phyloP scores from a whole-genome alignment of 53 echinoderm and acorn worm species.

The Antedon mediterranea region DNA sequence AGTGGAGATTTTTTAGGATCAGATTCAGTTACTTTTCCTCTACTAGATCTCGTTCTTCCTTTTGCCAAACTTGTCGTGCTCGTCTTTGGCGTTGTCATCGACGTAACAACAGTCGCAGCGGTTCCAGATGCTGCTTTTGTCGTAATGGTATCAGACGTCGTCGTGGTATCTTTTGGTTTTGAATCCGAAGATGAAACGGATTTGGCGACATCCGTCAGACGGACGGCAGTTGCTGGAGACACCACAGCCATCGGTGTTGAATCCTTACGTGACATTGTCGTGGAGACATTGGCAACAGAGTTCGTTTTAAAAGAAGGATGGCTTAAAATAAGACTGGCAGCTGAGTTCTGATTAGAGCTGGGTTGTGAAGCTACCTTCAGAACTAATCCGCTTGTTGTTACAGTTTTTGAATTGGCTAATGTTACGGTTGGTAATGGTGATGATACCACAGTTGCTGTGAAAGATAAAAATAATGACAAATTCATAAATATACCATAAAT shows the following conservation, averaged over 20 bases:
- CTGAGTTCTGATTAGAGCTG: background rate
- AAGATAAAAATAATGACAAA: too few relatives aligned
- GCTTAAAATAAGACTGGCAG: background rate
- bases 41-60: background rate
- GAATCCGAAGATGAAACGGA: background rate
- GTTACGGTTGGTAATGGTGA: too few relatives aligned
- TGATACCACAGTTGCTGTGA: too few relatives aligned
- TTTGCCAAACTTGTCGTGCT: background rate
- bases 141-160: conserved; percentile 14
- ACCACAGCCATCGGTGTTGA: background rate
- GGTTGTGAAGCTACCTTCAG: background rate
- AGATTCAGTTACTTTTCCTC: background rate
- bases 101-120: conserved; percentile 13
- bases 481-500: too few relatives aligned
- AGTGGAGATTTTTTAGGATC: conserved; percentile 39
- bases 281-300: background rate
- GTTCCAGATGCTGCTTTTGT: conserved; percentile 25
- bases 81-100: conserved; percentile 10
- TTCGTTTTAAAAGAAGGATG: background rate
- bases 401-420: background rate
- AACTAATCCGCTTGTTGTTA: background rate
- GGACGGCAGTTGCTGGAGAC: background rate
- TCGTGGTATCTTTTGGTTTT: background rate
- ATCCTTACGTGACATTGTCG: background rate
- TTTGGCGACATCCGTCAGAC: background rate